phyloP scores from a whole-genome alignment of 2,797 vertebrate genomes.

The Rhinogobio ventralis region DNA sequence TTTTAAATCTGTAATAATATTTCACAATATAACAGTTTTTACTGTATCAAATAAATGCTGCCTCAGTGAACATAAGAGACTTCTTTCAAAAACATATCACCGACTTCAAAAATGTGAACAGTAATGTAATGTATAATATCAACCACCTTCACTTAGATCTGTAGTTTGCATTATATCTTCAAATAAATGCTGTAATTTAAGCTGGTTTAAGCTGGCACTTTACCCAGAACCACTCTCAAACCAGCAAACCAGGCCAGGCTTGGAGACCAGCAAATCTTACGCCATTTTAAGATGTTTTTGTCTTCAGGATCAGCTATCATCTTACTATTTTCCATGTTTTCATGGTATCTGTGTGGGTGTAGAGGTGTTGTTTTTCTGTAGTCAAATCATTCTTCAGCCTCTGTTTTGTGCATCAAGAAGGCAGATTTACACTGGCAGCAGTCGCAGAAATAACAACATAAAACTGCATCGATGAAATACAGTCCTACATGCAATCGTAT shows the following conservation, averaged over 20 bases:
- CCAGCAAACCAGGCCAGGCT: background rate
- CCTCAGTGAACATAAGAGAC: background rate
- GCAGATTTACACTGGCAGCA: conserved; percentile 21
- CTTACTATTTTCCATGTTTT: conserved; percentile 38
- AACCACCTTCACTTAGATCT: background rate
- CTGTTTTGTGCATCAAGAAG: conserved; percentile 34
- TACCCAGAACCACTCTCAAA: background rate
- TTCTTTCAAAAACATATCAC: background rate
- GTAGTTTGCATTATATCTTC: background rate
- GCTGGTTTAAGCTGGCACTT: background rate
- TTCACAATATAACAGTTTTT: background rate
- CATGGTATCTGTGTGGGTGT: background rate
- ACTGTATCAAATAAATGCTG: background rate
- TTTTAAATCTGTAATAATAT: background rate
- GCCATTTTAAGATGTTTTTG: background rate
- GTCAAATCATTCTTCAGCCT: background rate
- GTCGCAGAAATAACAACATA: conserved; percentile 23
- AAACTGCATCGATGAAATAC: background rate
- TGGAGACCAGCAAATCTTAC: background rate
- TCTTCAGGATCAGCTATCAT: background rate
- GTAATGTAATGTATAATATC: background rate
- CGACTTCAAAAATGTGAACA: background rate
- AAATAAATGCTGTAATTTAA: background rate
- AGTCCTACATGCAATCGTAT: background rate
- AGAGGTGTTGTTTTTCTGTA: conserved; percentile 30